Conservation (phyloP, 2,888 invertebrate species). For the Ctenicera cuprea region DNA sequence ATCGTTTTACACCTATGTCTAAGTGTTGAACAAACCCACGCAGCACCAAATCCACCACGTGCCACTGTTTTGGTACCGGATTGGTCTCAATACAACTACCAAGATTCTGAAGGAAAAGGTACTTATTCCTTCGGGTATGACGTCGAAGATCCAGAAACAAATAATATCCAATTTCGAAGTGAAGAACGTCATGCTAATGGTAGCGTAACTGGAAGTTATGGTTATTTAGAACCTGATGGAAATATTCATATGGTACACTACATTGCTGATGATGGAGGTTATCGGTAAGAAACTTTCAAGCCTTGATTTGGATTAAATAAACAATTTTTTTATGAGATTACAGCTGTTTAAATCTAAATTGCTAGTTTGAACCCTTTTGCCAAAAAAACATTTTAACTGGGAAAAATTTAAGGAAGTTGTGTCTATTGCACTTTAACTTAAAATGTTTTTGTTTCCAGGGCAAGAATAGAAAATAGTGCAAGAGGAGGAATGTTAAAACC, state of each 20-base stretch:
- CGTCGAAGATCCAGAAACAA: conserved; percentile 77
- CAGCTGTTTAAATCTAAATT: no score
- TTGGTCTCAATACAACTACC: conserved; percentile 36
- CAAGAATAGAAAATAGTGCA: conserved; percentile 55
- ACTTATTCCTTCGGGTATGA: conserved; percentile 86
- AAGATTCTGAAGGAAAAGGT: conserved; percentile 73
- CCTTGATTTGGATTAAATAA: no score
- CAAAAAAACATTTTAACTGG: no score
- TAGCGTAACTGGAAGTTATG: conserved; percentile 83
- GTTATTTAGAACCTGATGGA: conserved; percentile 80
- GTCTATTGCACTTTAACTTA: no score
- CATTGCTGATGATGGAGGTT: conserved; percentile 80
- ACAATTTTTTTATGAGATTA: no score
- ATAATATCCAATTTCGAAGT: conserved; percentile 82
- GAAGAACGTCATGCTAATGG: conserved; percentile 84
- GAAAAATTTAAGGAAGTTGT: no score
- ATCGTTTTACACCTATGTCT: neutral
- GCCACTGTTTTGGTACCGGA: conserved; percentile 4
- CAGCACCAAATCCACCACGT: conserved; percentile 11
- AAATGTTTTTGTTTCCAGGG: conserved; percentile 47
- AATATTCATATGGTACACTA: conserved; percentile 78
- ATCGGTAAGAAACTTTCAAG: conserved; percentile 73
- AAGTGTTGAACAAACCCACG: neutral
- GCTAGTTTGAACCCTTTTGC: no score
- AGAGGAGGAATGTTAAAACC: conserved; percentile 38